Evolutionary conservation across 2,888 invertebrate genomes (phyloP), one percentile per base, ranked within the genome.

Genomic region (Peribatodes rhomboidaria): DNA sequence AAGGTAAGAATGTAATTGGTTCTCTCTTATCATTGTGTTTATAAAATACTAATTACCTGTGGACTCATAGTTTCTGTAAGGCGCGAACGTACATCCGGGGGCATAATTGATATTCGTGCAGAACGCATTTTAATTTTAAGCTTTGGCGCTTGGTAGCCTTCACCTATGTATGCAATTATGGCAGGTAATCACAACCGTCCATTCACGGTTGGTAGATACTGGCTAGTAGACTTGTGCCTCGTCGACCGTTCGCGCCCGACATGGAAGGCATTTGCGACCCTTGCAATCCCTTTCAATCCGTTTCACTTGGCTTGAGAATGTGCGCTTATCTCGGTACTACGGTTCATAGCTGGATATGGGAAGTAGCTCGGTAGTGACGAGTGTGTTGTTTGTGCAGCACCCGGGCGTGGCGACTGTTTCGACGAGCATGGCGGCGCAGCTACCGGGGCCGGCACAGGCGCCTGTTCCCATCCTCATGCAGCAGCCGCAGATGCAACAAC

Each of bases 351-450:
- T 65, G 54, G 52, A 64, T 69, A 60, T 68, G 18, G 55, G 60
- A 68, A 59, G 39, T 55, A 14, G 37, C 8, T 18, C 63, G 16
- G 8, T 53, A 61, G 31, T 67, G 56, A 65, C 46, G 64, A 47
- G 11, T 49, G 69, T 67, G 42, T 76, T 76, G 66, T 81, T 73
- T 69, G 67, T 66, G 65, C 84, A 90, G 86, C 90, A 89, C 62
- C 86, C 92, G 2, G 92, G 92, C n/a, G 90, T 89, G 50, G 82
- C 89, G 46, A 90, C 92, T 8, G 87, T 90, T 54, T 89, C 92
- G 2, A 91, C 92, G 22, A 90, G 90, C 62, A 75, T 88, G 42
- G 88, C 92, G 7, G 79, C 84, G 20, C 85, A 83, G 37, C 79
- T 80, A 0, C 84, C 80, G 14, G 79, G 88, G 22, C 10, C 39